These are phyloP conservation scores for Sinopyrophorus schimmeli DNA, from an alignment of 2,888 invertebrate species.

Conservation along the genomic window DNA sequence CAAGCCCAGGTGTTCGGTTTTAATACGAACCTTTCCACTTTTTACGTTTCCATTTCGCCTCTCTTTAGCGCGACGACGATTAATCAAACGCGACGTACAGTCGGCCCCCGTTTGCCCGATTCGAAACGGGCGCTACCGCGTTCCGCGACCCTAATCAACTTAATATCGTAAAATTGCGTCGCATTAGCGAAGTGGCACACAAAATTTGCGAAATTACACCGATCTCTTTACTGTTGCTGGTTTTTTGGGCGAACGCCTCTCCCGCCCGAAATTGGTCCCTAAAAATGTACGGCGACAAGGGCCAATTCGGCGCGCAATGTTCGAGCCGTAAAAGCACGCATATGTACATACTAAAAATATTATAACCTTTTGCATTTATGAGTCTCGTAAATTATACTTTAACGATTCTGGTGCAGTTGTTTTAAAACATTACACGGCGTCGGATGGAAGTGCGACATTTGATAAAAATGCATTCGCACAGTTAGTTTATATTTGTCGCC, in stretches of 20 bases:
- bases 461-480: conserved; percentile 48
- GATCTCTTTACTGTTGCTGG: conserved; percentile 26
- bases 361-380: conserved; percentile 56
- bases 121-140: too few species aligned
- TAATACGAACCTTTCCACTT: conserved; percentile 36
- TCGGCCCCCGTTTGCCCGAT: too few species aligned
- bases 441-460: conserved; percentile 44
- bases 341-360: conserved; percentile 51
- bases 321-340: conserved; percentile 37
- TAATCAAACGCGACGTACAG: conserved; percentile 20
- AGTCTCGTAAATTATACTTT: conserved; percentile 54
- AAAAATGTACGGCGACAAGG: conserved; percentile 22
- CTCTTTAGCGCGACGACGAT: neutral
- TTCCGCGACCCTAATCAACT: too few species aligned
- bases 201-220: conserved; percentile 34
- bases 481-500: conserved; percentile 38
- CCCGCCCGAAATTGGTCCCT: conserved; percentile 19
- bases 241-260: neutral
- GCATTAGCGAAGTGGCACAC: conserved; percentile 30
- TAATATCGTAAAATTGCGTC: conserved; percentile 24
- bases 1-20: conserved; percentile 42
- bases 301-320: conserved; percentile 27
- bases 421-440: conserved; percentile 50
- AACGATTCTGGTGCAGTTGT: conserved; percentile 57
- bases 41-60: conserved; percentile 15